Base-by-base conservation (phyloP, 2,113 vertebrate species). In the Solenodon paradoxus region DNA sequence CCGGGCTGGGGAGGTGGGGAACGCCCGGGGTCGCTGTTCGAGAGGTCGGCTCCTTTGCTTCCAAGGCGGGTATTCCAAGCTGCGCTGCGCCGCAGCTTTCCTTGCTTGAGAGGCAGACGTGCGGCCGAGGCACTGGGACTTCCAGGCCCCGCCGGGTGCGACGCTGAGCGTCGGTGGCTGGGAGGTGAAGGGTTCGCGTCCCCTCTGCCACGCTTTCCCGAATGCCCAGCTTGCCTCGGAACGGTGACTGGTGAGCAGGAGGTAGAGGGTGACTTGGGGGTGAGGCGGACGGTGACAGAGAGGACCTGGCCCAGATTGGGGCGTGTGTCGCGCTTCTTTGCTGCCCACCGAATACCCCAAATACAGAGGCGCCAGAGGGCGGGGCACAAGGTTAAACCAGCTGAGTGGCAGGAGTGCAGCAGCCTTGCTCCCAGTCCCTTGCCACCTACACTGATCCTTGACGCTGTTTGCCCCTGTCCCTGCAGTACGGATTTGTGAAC, bases 401-500 rank as follows among this genome's bases (percentile, higher is more conserved):
- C 32, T 0, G 40, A 2, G 35, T 6, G 32, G 47, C 24, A 3
- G 86, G 1, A 9, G 8, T 1, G 16, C 49, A 12, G 69, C 47
- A 10, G 35, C 42, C 55, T 28, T 8, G 9, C 12, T 28, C 45
- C 4, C 19, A 9, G 7, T 78, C 16, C 20, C 42, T 17, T 26
- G 7, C 61, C 64, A 22, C 20, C 45, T 12, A 4, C 57, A 7
- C 61, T 1, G 11, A 10, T 10, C 35, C 55, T 72, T 95, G 51
- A 86, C 47, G 42, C 83, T 26, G 20, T 84, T 20, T 95, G 59
- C 17, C 82, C n/a, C 87, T 61, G 42, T 90, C n/a, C 40, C 92
- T 53, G 30, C 98, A 99, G 99, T 99, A 99, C 97, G 99, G 99
- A 47, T 99, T 99, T 97, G 99, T 99, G 97, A 99, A 99, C 98